Evolutionary conservation across 2,888 invertebrate genomes (phyloP), one percentile per base, ranked within the genome.

Genomic region (Arctia plantaginis): DNA sequence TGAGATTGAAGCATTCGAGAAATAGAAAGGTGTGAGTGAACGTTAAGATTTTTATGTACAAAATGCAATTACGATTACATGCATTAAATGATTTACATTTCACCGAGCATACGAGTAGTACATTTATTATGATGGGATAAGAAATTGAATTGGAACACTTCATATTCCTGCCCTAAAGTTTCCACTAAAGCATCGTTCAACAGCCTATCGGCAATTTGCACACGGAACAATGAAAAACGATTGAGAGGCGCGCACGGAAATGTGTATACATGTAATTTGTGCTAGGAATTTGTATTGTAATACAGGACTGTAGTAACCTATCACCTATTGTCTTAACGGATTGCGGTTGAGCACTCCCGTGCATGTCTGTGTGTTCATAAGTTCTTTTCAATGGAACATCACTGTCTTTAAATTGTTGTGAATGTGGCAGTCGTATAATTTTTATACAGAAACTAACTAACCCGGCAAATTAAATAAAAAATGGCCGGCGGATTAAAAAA

Each of bases 201-300:
- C 80, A 82, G 83, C 79, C 82, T 84, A 86, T 86, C 71, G 83
- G 86, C 85, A 86, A 88, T 89, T 89, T 88, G 82, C 84, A 86
- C 85, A 73, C 66, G 81, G 77, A 85, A 84, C 86, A 90, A 90
- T 90, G 89, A 87, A 89, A 88, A 89, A 86, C 86, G 82, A 75
- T 74, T 65, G 82, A 85, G 82, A 87, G 86, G 86, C 86, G 84
- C 88, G 89, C 87, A 88, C 88, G 89, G 91, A 93, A 92, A 92
- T 90, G 90, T 91, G 69, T 78, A 75, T 79, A 79, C 76, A 83
- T 84, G 92, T 93, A 92, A 93, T 94, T 93, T 92, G 86, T 86
- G 88, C 82, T 81, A 79, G 91, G 92, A 92, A 92, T 94, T 90
- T 89, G 90, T 92, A 93, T 93, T 93, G 93, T 92, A 89, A 88